A percentile compares a stretch with the other conserved stretches of the same genome.
phyloP scores from a whole-genome alignment of 2,888 invertebrate genomes.

The Nomada ferruginata region DNA sequence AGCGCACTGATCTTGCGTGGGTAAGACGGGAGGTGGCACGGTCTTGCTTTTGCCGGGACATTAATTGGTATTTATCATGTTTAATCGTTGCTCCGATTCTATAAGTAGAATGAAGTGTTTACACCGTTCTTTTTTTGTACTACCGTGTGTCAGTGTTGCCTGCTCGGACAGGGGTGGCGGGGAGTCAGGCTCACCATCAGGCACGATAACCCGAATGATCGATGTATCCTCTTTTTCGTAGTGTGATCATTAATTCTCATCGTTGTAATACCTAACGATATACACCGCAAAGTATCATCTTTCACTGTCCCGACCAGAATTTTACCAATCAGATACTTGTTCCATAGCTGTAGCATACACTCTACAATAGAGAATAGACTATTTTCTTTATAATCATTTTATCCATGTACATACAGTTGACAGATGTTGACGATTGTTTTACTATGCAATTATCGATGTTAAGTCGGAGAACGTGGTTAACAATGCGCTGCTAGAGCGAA shows the following conservation, averaged over 20 bases:
- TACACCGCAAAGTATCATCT: slow-evolving; percentile 58
- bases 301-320: slow-evolving; percentile 60
- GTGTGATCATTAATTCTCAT: slow-evolving; percentile 68
- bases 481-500: slow-evolving; percentile 23
- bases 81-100: slow-evolving; percentile 55
- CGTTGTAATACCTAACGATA: slow-evolving; percentile 63
- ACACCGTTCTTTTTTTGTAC: slow-evolving; percentile 63
- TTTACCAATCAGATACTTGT: slow-evolving; percentile 52
- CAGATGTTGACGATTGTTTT: slow-evolving; percentile 33
- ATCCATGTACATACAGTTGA: slow-evolving; percentile 68
- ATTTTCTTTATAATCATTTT: slow-evolving; percentile 44
- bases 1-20: slow-evolving; percentile 76
- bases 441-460: slow-evolving; percentile 15
- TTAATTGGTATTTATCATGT: slow-evolving; percentile 61
- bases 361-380: slow-evolving; percentile 67
- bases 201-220: slow-evolving; percentile 83
- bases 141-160: slow-evolving; percentile 82
- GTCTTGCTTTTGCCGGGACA: slow-evolving; percentile 78
- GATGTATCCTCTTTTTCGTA: slow-evolving; percentile 77
- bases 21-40: slow-evolving; percentile 78
- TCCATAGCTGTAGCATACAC: slow-evolving; percentile 66
- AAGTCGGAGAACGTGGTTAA: slow-evolving; percentile 2
- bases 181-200: slow-evolving; percentile 85
- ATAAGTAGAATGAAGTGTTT: slow-evolving; percentile 62
- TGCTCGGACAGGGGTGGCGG: slow-evolving; percentile 83